Conservation (phyloP, 2,113 vertebrate species). For the Psephotus haematonotus region DNA sequence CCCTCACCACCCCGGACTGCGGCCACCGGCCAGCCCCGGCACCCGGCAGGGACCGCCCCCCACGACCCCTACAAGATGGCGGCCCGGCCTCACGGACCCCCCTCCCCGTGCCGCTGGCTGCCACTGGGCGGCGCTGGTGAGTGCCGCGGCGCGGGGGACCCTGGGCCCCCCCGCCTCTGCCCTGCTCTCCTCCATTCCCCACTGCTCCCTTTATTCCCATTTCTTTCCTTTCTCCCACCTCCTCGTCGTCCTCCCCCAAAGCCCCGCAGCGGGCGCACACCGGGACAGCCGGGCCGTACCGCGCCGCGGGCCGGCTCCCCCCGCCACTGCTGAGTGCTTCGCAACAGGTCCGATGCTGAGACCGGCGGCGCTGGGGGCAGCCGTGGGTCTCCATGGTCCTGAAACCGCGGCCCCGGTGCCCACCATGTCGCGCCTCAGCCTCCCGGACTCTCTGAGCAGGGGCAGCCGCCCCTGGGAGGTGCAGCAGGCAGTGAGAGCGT, state of each 20-base stretch:
- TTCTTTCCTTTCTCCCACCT: neutral
- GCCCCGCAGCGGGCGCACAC: neutral
- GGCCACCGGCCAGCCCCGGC: too few relatives aligned
- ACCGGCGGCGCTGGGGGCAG: neutral
- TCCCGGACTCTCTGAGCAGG: rapidly evolving
- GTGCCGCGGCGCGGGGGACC: neutral
- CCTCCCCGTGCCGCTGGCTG: neutral
- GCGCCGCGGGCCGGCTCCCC: neutral
- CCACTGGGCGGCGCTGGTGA: neutral
- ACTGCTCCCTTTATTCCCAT: neutral
- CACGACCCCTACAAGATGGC: neutral
- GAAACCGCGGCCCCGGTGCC: neutral
- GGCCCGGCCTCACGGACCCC: neutral
- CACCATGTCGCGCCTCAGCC: neutral
- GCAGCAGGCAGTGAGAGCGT: rapidly evolving
- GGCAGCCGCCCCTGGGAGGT: neutral
- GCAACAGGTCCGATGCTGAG: neutral
- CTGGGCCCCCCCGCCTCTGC: neutral
- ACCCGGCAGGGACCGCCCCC: rapidly evolving
- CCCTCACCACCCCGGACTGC: rapidly evolving
- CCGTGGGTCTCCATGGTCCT: neutral
- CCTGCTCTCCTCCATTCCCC: neutral
- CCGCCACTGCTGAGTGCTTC: neutral
- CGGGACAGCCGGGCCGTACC: neutral
- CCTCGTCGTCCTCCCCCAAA: neutral